Evolutionary conservation across 2,797 vertebrate species (phyloP).

Genomic region (Poecilia velifera): DNA sequence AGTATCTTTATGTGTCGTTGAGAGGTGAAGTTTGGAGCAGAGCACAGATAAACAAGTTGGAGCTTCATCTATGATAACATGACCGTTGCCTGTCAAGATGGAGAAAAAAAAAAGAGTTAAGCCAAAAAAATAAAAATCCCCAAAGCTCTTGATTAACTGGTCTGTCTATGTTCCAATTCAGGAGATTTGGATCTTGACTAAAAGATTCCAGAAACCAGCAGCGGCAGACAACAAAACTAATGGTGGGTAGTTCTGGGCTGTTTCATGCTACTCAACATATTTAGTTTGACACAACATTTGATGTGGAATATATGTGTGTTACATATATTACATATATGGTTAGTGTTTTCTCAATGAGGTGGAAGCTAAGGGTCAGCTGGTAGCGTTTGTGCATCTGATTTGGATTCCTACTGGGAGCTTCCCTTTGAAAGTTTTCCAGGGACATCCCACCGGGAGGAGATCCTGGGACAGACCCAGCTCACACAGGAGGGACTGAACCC

Average conservation of each 20-base stretch:
- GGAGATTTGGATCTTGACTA: background rate
- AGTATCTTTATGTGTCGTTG: too few species aligned
- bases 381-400: background rate
- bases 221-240: background rate
- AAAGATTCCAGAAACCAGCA: background rate
- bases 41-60: background rate
- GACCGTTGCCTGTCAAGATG: background rate
- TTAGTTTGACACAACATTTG: background rate
- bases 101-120: background rate
- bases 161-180: background rate
- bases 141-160: background rate
- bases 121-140: background rate
- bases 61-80: background rate
- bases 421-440: background rate
- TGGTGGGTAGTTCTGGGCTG: background rate
- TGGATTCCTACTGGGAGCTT: background rate
- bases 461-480: background rate
- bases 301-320: background rate
- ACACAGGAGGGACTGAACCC: background rate
- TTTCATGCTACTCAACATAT: background rate
- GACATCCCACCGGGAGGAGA: background rate
- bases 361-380: background rate
- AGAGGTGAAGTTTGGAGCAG: too few species aligned
- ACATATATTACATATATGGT: background rate
- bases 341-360: background rate